phyloP scores from a whole-genome alignment of 2,113 vertebrate species.

The Gracilinanus agilis region DNA sequence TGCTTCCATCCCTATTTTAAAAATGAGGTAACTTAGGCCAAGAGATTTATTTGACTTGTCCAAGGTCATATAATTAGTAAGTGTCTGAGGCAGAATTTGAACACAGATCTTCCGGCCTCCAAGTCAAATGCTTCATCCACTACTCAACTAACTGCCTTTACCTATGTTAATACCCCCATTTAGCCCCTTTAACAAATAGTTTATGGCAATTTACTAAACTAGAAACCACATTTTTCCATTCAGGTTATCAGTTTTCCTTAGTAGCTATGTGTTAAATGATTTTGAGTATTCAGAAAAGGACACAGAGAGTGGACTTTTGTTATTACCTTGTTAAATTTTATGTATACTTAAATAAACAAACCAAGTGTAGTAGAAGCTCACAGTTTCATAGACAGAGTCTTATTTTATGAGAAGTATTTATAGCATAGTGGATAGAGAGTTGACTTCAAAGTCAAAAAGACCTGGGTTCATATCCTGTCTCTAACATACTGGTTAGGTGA shows the following conservation, averaged over 20 bases:
- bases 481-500: background rate
- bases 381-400: background rate
- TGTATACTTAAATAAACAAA: background rate
- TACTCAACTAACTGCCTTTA: background rate
- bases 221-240: constrained; percentile 60
- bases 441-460: background rate
- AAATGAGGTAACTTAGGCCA: background rate
- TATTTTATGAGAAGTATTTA: background rate
- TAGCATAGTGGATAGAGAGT: background rate
- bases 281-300: constrained; percentile 7
- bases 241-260: constrained; percentile 62
- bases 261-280: constrained; percentile 66
- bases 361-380: background rate
- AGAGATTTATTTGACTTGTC: background rate
- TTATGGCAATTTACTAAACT: constrained; percentile 67
- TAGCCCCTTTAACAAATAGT: background rate
- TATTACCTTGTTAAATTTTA: constrained; percentile 51
- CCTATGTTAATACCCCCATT: constrained; percentile 6
- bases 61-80: background rate
- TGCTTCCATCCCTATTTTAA: background rate
- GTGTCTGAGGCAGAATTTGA: background rate
- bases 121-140: background rate
- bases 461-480: background rate
- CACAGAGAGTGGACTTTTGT: constrained; percentile 61
- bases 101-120: background rate